These are phyloP conservation scores for Microcebus lehilahytsara DNA, from an alignment of 2,113 vertebrate species.

Conservation along the genomic window DNA sequence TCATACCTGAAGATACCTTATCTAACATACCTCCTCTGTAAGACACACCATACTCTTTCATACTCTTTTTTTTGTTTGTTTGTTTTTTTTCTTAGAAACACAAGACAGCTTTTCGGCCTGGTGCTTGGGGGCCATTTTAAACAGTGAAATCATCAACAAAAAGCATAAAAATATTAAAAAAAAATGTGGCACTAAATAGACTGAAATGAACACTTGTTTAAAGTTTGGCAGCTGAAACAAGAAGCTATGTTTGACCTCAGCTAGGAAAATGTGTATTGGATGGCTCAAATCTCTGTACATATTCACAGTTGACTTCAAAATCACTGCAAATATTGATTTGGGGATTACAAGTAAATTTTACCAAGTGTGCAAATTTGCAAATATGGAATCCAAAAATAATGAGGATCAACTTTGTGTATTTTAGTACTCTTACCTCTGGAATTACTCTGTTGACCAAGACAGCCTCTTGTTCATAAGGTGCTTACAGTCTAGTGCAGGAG, in stretches of 20 bases:
- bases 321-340: neutral
- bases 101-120: neutral
- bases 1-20: neutral
- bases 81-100: neutral
- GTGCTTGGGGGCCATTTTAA: neutral
- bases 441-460: neutral
- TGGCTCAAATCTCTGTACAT: neutral
- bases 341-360: neutral
- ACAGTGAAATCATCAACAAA: neutral
- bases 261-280: neutral
- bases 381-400: neutral
- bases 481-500: neutral
- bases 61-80: no score
- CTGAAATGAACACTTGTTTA: neutral
- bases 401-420: neutral
- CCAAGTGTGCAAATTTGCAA: neutral
- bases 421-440: neutral
- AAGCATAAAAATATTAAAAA: neutral
- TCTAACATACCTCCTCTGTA: neutral
- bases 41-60: neutral
- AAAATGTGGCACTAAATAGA: neutral
- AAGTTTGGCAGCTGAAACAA: neutral
- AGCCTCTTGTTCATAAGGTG: neutral
- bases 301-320: neutral
- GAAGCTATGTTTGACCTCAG: neutral